Evolutionary conservation across 2,113 vertebrate genomes (phyloP).

Genomic region (Etia nguti): DNA sequence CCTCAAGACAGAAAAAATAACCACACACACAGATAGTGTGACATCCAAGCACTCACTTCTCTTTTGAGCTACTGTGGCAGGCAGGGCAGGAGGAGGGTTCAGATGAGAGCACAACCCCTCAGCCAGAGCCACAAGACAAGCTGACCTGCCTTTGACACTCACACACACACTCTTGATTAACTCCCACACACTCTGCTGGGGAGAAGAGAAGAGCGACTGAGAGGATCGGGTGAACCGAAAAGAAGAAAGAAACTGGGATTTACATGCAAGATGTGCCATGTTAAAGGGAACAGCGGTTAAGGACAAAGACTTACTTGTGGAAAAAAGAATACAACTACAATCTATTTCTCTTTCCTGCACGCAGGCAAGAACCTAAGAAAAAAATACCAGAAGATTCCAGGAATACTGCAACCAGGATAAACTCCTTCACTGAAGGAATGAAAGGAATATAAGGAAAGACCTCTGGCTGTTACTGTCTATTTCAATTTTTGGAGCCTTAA

Average conservation of each 20-base stretch:
- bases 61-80: conserved; percentile 28
- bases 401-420: background rate
- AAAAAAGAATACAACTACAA: background rate
- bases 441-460: conserved; percentile 4
- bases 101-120: conserved; percentile 56
- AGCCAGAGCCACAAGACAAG: conserved; percentile 49
- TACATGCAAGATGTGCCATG: background rate
- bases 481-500: background rate
- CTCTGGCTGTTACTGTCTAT: background rate
- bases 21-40: conserved; percentile 9
- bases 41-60: conserved; percentile 43
- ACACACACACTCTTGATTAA: background rate
- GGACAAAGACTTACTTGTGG: background rate
- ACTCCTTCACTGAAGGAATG: background rate
- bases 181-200: conserved; percentile 4
- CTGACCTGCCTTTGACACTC: conserved; percentile 57
- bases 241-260: background rate
- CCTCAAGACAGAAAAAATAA: conserved; percentile 21
- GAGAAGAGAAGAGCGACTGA: background rate
- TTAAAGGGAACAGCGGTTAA: background rate
- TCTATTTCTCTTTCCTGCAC: background rate
- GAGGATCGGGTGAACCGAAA: background rate
- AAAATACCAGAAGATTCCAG: background rate
- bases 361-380: background rate
- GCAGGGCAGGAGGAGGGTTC: conserved; percentile 60